Conservation (phyloP, 53 echinoderm and acorn worm species). For the Astropecten irregularis region DNA sequence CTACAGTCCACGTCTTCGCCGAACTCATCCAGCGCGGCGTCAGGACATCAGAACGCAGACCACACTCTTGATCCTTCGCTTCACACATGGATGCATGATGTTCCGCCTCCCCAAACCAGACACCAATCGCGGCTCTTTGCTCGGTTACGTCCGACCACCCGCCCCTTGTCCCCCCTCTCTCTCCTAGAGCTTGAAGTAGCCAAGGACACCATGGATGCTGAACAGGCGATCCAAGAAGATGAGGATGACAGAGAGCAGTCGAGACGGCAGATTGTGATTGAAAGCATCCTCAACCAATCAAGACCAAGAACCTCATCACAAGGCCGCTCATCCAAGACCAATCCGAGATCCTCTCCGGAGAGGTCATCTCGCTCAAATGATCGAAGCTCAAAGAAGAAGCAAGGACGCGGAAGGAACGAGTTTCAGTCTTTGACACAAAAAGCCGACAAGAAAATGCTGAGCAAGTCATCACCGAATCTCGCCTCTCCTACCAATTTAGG, state of each 20-base stretch:
- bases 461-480: background rate
- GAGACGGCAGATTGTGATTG: conserved; percentile 16
- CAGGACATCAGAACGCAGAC: background rate
- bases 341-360: background rate
- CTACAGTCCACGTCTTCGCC: background rate
- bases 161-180: conserved; percentile 7
- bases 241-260: conserved; percentile 13
- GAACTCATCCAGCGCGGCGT: conserved; percentile 9
- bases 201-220: conserved; percentile 27
- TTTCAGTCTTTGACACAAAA: background rate
- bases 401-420: background rate
- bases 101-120: background rate
- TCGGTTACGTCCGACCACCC: background rate
- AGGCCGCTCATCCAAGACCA: background rate
- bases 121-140: background rate
- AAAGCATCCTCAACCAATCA: conserved; percentile 7
- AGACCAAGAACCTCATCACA: background rate
- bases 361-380: no score
- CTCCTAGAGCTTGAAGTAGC: conserved; percentile 35
- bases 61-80: conserved; percentile 20
- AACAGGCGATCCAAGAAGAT: conserved; percentile 10
- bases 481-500: background rate
- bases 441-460: background rate
- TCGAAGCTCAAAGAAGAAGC: background rate
- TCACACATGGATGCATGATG: conserved; percentile 32